These are phyloP conservation scores for Streptopelia turtur DNA, from an alignment of 2,797 vertebrate species.

Conservation along the genomic window DNA sequence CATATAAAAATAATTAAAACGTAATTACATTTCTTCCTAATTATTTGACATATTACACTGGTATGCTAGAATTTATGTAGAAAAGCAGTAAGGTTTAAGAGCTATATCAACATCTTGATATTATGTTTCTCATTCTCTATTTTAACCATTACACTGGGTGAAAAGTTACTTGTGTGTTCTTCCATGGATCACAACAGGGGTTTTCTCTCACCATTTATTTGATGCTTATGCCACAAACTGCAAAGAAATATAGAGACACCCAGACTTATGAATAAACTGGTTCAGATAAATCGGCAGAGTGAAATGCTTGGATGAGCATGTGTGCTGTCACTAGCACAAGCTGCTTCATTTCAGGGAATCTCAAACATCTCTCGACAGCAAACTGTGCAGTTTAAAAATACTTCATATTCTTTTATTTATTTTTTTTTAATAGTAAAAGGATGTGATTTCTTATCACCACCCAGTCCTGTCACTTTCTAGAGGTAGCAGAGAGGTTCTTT, in stretches of 20 bases:
- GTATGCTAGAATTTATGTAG: neutral
- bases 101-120: neutral
- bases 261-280: neutral
- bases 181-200: fast-evolving
- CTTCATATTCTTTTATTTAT: neutral
- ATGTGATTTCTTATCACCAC: neutral
- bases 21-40: neutral
- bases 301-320: neutral
- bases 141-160: neutral
- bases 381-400: neutral
- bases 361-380: neutral
- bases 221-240: neutral
- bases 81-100: neutral
- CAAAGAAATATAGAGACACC: neutral
- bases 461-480: neutral
- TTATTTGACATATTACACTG: neutral
- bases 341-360: neutral
- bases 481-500: neutral
- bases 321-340: neutral
- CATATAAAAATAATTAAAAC: neutral
- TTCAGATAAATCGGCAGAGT: neutral
- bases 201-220: neutral
- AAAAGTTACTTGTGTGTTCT: neutral
- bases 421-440: neutral
- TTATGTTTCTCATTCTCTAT: neutral